Evolutionary conservation across 2,888 invertebrate genomes (phyloP).

Genomic region (Criorhina ranunculi): DNA sequence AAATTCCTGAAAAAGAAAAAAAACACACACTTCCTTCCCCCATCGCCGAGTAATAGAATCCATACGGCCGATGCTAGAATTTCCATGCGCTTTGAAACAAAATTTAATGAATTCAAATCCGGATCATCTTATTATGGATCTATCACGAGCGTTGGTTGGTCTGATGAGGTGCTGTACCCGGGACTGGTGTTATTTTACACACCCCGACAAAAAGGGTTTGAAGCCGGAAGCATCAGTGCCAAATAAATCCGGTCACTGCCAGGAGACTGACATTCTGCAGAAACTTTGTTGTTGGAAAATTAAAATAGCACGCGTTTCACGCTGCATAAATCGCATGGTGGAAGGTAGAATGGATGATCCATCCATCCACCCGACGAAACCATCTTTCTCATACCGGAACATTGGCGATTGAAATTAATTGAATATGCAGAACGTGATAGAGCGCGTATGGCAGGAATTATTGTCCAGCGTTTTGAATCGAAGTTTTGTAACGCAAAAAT

Average conservation of each 20-base stretch:
- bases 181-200: background rate
- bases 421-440: conserved; percentile 30
- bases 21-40: background rate
- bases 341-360: background rate
- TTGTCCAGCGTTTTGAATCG: background rate
- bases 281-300: background rate
- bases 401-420: conserved; percentile 26
- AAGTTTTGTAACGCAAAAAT: background rate
- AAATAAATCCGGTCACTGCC: conserved; percentile 1
- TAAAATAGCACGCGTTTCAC: conserved; percentile 2
- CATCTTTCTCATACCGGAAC: background rate
- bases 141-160: background rate
- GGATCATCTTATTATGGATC: conserved; percentile 32
- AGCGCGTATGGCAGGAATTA: background rate
- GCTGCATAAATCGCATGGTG: conserved; percentile 13
- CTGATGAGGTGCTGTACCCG: background rate
- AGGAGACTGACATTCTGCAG: background rate
- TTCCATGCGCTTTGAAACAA: background rate
- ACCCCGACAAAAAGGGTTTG: background rate
- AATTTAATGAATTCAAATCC: conserved; percentile 47
- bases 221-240: background rate
- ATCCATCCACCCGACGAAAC: background rate
- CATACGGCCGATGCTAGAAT: background rate
- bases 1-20: background rate
- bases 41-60: background rate